phyloP scores from a whole-genome alignment of 2,797 vertebrate species.

The Falco peregrinus region DNA sequence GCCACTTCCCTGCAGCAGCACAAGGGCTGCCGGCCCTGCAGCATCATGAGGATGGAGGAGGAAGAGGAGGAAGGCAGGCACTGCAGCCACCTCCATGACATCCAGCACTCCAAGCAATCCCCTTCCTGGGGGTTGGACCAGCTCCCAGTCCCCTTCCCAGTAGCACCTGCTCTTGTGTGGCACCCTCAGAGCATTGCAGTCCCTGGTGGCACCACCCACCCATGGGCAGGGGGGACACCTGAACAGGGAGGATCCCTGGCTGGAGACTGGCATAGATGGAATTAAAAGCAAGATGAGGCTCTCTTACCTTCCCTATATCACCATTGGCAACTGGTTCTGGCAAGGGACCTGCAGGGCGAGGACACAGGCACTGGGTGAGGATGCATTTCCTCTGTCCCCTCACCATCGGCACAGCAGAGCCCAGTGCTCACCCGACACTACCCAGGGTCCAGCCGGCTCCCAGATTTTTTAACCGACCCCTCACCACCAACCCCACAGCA shows the following conservation, averaged over 20 bases:
- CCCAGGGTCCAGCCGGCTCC: background rate
- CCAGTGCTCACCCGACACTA: background rate
- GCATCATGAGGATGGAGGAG: background rate
- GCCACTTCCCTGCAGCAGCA: background rate
- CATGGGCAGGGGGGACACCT: background rate
- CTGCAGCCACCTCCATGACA: background rate
- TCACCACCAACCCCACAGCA: background rate
- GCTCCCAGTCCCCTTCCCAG: background rate
- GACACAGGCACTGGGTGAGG: background rate
- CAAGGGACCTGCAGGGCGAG: conserved; percentile 81
- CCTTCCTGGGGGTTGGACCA: background rate
- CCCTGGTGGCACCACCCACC: background rate
- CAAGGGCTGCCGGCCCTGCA: background rate
- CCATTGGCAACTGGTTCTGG: conserved; percentile 89
- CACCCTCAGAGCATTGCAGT: background rate
- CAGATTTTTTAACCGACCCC: background rate
- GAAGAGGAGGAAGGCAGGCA: background rate
- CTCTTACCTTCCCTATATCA: conserved; percentile 88
- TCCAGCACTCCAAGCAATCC: background rate
- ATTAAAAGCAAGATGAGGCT: background rate
- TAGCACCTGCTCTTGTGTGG: background rate
- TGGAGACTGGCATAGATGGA: background rate
- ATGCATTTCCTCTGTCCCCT: background rate
- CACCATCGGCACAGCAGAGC: background rate
- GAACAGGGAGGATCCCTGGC: background rate